Base-by-base conservation (phyloP, 2,797 vertebrate genomes). In the Triplophysa bombifrons region DNA sequence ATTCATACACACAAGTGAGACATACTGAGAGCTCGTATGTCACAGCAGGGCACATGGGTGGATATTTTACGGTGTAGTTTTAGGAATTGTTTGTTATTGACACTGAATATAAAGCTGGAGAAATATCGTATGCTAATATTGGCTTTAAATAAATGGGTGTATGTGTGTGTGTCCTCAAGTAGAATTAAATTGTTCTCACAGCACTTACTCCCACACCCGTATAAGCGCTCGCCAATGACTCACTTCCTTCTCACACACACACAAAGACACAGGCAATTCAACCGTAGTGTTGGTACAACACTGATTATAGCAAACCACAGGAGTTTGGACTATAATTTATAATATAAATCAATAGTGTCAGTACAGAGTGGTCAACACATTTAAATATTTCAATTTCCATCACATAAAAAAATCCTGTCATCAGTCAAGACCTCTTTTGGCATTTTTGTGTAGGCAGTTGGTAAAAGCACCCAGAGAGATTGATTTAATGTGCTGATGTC, bases 211-310 rank as follows among this genome's bases (percentile, higher is more conserved):
- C 74, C 74, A 80, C 80, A 82, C 67, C 68, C 66, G 70, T 71
- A 80, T 66, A 69, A 27, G 78, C 66, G 70, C 70, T 78, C 53
- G 79, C 50, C 81, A 85, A 70, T 81, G 72, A 83, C 69, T 81
- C 81, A 81, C 72, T 81, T 76, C 71, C 71, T 74, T 58, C 68
- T 27, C 22, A 55, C 50, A 71, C 68, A 53, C 68, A 70, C 19
- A 80, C 53, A 74, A 48, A 48, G 41, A 68, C 44, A 75, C 44
- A 58, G 19, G 74, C 71, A 79, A 17, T 51, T 72, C 70, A 80
- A 61, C 58, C 22, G 5, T 27, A 14, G 58, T 76, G 51, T 65
- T 66, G 61, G 14, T 53, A 51, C 69, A 80, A 71, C 64, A 77
- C 60, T n/a, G 53, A 53, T 50, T 38, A 55, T 66, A 55, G 20